Evolutionary conservation across 2,113 vertebrate species (phyloP).

Genomic region (Myotis yumanensis): DNA sequence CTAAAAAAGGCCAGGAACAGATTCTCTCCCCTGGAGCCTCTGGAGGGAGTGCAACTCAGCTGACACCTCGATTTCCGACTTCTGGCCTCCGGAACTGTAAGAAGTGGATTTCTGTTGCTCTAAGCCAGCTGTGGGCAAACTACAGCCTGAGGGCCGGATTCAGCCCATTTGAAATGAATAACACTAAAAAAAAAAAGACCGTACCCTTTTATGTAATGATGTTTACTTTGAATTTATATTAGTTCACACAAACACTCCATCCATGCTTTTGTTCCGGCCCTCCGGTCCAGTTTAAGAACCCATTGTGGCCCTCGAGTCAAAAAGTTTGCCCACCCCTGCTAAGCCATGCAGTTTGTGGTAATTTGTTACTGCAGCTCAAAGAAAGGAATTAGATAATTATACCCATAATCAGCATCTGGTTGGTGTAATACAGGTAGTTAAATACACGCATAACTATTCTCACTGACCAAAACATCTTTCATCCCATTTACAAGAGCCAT

Average conservation of each 20-base stretch:
- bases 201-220: too few relatives aligned
- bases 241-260: too few relatives aligned
- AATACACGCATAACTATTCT: background rate
- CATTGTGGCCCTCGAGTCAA: too few relatives aligned
- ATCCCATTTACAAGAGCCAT: background rate
- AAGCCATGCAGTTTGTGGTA: background rate
- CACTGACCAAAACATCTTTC: background rate
- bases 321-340: too few relatives aligned
- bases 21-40: background rate
- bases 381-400: background rate
- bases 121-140: too few relatives aligned
- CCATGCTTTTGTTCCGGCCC: too few relatives aligned
- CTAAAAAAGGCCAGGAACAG: background rate
- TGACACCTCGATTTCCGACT: background rate
- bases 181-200: too few relatives aligned
- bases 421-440: background rate
- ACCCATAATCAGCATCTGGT: background rate
- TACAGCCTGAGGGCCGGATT: too few relatives aligned
- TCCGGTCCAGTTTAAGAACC: too few relatives aligned
- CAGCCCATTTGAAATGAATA: too few relatives aligned
- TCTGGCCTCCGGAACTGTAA: background rate
- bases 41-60: background rate
- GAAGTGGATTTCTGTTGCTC: background rate
- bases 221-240: too few relatives aligned
- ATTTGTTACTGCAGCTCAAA: background rate